phyloP scores from a whole-genome alignment of 2,888 invertebrate genomes.

The Pyrocoelia pectoralis region DNA sequence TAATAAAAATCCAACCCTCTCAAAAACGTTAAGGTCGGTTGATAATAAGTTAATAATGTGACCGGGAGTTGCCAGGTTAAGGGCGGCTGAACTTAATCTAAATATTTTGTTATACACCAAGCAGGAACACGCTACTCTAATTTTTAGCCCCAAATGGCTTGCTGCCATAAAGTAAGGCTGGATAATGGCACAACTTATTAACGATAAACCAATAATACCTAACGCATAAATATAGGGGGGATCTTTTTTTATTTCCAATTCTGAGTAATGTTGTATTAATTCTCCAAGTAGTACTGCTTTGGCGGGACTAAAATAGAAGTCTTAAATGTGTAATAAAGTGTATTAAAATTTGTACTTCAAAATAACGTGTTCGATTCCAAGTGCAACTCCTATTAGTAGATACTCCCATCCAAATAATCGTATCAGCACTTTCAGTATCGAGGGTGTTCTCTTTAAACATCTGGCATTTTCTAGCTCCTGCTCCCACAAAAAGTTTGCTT shows the following conservation, averaged over 20 bases:
- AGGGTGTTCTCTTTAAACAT: neutral
- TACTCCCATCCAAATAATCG: neutral
- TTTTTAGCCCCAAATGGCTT: constrained; percentile 79
- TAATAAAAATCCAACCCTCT: neutral
- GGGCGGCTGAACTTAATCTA: constrained; percentile 68
- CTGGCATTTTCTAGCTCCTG: neutral
- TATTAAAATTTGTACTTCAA: too few species aligned
- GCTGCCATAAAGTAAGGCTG: neutral
- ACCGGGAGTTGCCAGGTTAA: constrained; percentile 78
- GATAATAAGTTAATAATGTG: constrained; percentile 91
- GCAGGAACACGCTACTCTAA: constrained; percentile 84
- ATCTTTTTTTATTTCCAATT: neutral
- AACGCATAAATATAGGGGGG: too few species aligned
- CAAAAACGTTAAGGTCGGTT: constrained; percentile 75
- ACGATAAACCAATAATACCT: neutral
- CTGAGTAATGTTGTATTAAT: neutral
- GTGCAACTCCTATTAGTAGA: neutral
- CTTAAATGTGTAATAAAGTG: too few species aligned
- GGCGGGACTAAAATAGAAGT: neutral
- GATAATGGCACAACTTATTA: neutral
- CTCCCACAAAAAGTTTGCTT: neutral
- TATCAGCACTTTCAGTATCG: neutral
- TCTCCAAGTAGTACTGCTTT: neutral
- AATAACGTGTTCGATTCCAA: neutral
- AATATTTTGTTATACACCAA: constrained; percentile 80